These are phyloP conservation scores for Sebastes taczanowskii DNA, from an alignment of 2,797 vertebrate species.

Conservation along the genomic window DNA sequence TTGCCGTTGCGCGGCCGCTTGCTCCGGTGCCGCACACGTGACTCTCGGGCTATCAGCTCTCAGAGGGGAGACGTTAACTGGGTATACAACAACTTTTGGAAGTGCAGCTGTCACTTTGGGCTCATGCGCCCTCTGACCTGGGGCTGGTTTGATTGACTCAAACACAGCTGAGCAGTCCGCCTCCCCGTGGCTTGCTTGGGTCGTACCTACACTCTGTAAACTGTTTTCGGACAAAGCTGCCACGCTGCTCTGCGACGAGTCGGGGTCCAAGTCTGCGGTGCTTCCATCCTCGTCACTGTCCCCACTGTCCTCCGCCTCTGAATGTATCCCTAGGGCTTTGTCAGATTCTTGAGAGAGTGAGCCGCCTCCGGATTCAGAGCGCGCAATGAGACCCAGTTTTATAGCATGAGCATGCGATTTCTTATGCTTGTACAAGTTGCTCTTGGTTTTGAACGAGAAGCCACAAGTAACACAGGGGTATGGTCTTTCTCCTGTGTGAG, in stretches of 20 bases:
- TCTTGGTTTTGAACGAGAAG: conserved; percentile 99
- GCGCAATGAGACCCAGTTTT: conserved; percentile 92
- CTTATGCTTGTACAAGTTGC: conserved; percentile 99
- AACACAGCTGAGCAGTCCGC: conserved; percentile 55
- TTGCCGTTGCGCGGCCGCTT: conserved; percentile 86
- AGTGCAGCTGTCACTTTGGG: conserved; percentile 86
- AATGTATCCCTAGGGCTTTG: conserved; percentile 90
- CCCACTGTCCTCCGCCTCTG: conserved; percentile 93
- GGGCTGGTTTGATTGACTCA: conserved; percentile 75
- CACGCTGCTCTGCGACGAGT: conserved; percentile 84
- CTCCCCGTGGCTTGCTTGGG: conserved; percentile 78
- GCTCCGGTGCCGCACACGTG: conserved; percentile 84
- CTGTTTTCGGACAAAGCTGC: conserved; percentile 82
- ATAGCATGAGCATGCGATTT: conserved; percentile 98
- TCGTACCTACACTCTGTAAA: conserved; percentile 76
- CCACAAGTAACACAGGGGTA: conserved; percentile 97
- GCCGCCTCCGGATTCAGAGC: conserved; percentile 88
- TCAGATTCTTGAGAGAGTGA: conserved; percentile 94
- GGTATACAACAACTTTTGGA: conserved; percentile 95
- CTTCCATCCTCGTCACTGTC: conserved; percentile 95
- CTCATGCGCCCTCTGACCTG: conserved; percentile 80
- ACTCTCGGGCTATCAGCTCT: conserved; percentile 90
- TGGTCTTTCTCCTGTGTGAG: conserved; percentile 96
- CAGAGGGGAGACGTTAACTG: conserved; percentile 90
- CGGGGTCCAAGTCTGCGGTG: conserved; percentile 86